A percentile compares a stretch with the other conserved stretches of the same genome.
Conservation (phyloP, 2,113 vertebrate species). For the Theristicus caerulescens region DNA sequence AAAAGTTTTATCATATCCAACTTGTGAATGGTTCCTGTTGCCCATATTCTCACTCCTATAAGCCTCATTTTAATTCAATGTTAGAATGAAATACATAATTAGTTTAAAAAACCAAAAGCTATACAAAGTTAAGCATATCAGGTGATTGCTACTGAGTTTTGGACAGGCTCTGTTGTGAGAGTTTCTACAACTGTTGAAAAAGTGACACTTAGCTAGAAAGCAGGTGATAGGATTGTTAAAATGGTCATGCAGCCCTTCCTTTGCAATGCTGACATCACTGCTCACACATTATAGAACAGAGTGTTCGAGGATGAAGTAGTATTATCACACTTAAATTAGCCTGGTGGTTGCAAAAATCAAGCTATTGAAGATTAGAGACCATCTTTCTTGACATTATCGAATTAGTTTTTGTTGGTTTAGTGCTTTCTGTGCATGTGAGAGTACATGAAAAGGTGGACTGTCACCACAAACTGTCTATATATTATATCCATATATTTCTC, state of each 20-base stretch:
- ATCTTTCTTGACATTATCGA: neutral
- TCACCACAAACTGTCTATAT: neutral
- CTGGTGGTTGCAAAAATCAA: neutral
- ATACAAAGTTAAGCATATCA: neutral
- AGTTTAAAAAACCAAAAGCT: neutral
- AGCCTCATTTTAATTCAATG: neutral
- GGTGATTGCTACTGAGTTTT: neutral
- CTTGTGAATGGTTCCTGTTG: neutral
- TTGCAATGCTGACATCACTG: neutral
- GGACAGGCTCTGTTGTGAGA: neutral
- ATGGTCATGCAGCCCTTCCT: neutral
- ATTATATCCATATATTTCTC: neutral
- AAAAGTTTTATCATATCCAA: neutral
- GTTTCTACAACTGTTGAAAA: neutral
- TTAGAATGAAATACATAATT: neutral
- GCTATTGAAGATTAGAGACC: neutral
- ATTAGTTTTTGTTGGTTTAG: neutral
- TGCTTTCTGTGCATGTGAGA: neutral
- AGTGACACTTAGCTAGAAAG: neutral
- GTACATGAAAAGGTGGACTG: neutral
- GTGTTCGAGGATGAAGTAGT: neutral
- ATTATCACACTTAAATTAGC: neutral
- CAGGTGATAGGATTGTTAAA: neutral
- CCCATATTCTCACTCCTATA: accelerated
- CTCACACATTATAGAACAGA: neutral